A percentile compares a stretch with the other conserved stretches of the same genome.
These are phyloP conservation scores for Camponotus floridanus DNA, from an alignment of 1,140 invertebrate genomes.

Conservation along the genomic window DNA sequence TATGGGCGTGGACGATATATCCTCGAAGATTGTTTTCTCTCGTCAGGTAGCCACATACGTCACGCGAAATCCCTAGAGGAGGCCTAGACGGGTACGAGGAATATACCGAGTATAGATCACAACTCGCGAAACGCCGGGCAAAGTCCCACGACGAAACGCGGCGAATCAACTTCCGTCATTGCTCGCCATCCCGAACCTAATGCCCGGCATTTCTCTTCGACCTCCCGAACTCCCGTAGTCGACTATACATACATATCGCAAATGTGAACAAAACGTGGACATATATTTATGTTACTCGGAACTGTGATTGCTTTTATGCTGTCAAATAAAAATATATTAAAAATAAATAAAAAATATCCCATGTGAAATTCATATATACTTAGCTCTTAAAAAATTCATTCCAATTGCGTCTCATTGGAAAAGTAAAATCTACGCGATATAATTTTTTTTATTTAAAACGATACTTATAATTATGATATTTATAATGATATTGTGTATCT, in stretches of 20 bases:
- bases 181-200: slow-evolving; percentile 83
- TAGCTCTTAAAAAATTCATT: background rate
- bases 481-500: background rate
- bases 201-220: slow-evolving; percentile 84
- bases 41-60: slow-evolving; percentile 86
- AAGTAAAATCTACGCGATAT: background rate
- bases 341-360: background rate
- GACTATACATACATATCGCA: slow-evolving; percentile 20
- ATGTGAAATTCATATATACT: background rate
- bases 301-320: background rate
- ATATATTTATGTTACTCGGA: background rate
- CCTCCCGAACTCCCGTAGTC: slow-evolving; percentile 79
- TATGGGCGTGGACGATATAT: slow-evolving; percentile 82
- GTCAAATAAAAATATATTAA: background rate
- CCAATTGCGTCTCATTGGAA: background rate
- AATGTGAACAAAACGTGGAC: slow-evolving; percentile 54
- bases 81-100: slow-evolving; percentile 77
- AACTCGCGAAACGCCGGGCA: slow-evolving; percentile 81
- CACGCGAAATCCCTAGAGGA: slow-evolving; percentile 82
- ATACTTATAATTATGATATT: no score
- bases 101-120: slow-evolving; percentile 84
- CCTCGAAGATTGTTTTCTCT: slow-evolving; percentile 87
- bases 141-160: slow-evolving; percentile 83
- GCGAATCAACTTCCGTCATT: slow-evolving; percentile 87
- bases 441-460: no score